Evolutionary conservation across 2,888 invertebrate genomes (phyloP).

Genomic region (Rhopalosiphum nymphaeae): DNA sequence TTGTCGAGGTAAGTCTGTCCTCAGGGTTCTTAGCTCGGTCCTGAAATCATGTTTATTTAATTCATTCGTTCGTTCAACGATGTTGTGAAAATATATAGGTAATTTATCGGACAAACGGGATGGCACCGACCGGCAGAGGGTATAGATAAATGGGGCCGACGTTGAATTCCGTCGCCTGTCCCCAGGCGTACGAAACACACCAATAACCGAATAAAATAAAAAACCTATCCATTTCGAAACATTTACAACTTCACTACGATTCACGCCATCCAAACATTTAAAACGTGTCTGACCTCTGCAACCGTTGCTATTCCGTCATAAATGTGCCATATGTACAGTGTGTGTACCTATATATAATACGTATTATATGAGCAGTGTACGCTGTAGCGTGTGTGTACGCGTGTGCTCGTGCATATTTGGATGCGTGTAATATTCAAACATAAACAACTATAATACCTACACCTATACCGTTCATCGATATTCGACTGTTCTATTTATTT

Average conservation of each 20-base stretch:
- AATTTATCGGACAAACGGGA: neutral
- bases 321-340: neutral
- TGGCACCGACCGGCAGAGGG: conserved; percentile 46
- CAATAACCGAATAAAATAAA: conserved; percentile 16
- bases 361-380: neutral
- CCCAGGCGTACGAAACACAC: conserved; percentile 5
- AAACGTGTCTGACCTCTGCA: conserved; percentile 31
- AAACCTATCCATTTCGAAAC: conserved; percentile 26
- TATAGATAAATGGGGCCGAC: conserved; percentile 45
- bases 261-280: neutral
- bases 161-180: conserved; percentile 51
- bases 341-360: neutral
- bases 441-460: conserved; percentile 11
- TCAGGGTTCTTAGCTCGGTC: conserved; percentile 86
- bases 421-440: conserved; percentile 52
- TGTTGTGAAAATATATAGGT: neutral
- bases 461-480: conserved; percentile 4
- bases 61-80: neutral
- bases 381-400: conserved; percentile 1
- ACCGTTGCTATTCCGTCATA: neutral
- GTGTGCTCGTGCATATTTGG: conserved; percentile 58
- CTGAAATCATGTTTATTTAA: conserved; percentile 72
- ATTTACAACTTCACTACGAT: neutral
- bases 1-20: conserved; percentile 84
- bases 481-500: conserved; percentile 41